Evolutionary conservation across 2,888 invertebrate species (phyloP).

Genomic region (Escarpia spicata): DNA sequence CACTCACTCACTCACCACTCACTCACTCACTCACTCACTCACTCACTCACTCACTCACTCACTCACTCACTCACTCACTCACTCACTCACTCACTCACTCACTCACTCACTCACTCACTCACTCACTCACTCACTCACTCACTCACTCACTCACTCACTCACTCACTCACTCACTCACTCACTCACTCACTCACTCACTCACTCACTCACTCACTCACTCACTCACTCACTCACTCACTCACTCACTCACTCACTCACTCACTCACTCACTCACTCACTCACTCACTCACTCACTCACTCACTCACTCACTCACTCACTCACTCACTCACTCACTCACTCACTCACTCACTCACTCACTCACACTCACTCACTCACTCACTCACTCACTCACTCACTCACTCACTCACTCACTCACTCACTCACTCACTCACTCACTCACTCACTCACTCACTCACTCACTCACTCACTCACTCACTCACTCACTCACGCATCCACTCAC

Average conservation of each 20-base stretch:
- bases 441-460: not conserved
- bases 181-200: not conserved
- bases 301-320: not conserved
- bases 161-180: not conserved
- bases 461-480: not conserved
- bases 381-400: not conserved
- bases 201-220: not conserved
- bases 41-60: not conserved
- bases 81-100: not conserved
- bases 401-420: not conserved
- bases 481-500: no score
- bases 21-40: not conserved
- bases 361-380: not conserved
- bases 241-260: not conserved
- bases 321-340: not conserved
- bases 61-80: not conserved
- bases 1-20: not conserved
- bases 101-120: not conserved
- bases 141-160: not conserved
- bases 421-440: not conserved
- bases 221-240: not conserved
- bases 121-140: not conserved
- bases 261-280: not conserved
- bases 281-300: not conserved
- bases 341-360: not conserved